Evolutionary conservation across 92 coral and sea anemone genomes (phyloP).

Genomic region (Phenganax marumi): DNA sequence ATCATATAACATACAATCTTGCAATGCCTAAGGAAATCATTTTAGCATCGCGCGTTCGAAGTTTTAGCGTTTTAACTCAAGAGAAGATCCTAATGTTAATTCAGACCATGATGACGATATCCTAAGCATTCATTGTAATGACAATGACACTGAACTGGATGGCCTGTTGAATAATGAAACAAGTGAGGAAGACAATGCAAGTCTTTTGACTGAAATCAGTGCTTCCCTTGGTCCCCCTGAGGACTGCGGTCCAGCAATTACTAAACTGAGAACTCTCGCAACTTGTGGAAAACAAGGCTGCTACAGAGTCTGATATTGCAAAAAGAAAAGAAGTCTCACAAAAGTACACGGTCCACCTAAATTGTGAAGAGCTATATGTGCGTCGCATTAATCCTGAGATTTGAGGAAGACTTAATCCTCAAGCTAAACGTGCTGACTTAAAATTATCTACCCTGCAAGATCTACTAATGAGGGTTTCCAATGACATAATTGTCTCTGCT

Average conservation of each 20-base stretch:
- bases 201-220: slow-evolving; percentile 15
- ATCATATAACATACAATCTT: no score
- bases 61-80: no score
- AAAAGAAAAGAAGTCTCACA: slow-evolving; percentile 40
- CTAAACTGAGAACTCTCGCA: slow-evolving; percentile 3
- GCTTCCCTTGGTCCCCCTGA: slow-evolving; percentile 24
- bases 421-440: slow-evolving; percentile 5
- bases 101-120: no score
- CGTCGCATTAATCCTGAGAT: slow-evolving; percentile 15
- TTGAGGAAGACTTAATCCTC: slow-evolving; percentile 34
- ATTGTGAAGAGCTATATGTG: background rate
- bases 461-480: slow-evolving; percentile 33
- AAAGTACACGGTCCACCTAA: background rate
- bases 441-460: slow-evolving; percentile 3
- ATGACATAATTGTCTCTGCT: slow-evolving; percentile 34
- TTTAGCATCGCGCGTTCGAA: no score
- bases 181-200: no score
- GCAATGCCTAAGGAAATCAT: no score
- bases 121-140: no score
- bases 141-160: no score
- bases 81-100: no score
- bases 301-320: slow-evolving; percentile 36
- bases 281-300: slow-evolving; percentile 32
- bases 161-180: no score
- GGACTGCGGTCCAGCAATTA: slow-evolving; percentile 30